Percentiles rank a stretch among this genome's conserved stretches.
Conservation (phyloP, 2,888 invertebrate species). For the Choristoneura rosaceana region DNA sequence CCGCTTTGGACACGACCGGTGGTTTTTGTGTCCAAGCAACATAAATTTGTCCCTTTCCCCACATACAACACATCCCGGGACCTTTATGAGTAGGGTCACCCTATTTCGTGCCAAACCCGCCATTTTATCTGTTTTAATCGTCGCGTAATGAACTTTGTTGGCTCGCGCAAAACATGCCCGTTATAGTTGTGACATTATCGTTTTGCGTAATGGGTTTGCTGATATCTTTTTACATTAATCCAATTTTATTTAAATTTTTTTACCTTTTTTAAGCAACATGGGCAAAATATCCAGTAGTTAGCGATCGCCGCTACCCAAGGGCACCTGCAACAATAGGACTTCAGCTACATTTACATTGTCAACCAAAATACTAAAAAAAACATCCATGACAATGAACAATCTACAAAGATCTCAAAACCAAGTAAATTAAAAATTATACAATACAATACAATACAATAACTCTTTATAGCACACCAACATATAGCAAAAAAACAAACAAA, state of each 20-base stretch:
- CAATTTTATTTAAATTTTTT: not conserved
- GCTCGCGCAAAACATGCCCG: constrained; percentile 48
- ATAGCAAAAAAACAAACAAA: too few relatives aligned
- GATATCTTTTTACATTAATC: not conserved
- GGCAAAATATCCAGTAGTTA: not conserved
- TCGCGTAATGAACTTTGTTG: constrained; percentile 70
- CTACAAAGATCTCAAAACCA: too few relatives aligned
- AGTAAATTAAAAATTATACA: too few relatives aligned
- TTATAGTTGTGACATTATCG: constrained; percentile 42
- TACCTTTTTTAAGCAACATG: not conserved
- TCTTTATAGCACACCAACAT: too few relatives aligned
- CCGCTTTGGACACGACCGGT: constrained; percentile 63
- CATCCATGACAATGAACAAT: too few relatives aligned
- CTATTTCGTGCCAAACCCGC: constrained; percentile 65
- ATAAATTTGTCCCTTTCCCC: constrained; percentile 77
- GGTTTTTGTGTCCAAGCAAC: constrained; percentile 74
- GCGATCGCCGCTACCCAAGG: too few relatives aligned
- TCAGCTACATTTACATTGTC: too few relatives aligned
- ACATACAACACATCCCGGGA: constrained; percentile 69
- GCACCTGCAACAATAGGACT: too few relatives aligned
- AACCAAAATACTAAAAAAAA: too few relatives aligned
- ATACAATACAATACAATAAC: too few relatives aligned
- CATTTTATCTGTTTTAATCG: constrained; percentile 79
- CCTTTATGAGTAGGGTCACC: constrained; percentile 80
- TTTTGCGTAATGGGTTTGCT: constrained; percentile 38